phyloP scores from a whole-genome alignment of 2,113 vertebrate genomes.

The Corythoichthys haematopterus region DNA sequence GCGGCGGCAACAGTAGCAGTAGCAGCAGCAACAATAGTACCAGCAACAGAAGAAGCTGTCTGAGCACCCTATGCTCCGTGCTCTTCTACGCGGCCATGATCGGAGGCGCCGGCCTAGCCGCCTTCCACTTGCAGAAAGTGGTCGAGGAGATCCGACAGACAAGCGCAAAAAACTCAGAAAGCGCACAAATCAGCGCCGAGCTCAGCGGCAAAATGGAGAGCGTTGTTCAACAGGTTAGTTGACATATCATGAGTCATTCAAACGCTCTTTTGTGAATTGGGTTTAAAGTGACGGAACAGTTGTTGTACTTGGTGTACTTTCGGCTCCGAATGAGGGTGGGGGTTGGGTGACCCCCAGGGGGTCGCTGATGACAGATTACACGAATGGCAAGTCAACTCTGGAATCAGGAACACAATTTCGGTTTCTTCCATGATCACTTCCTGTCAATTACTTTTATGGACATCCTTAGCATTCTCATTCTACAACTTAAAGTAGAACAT shows the following conservation, averaged over 20 bases:
- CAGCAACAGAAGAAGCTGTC: slow-evolving; percentile 19
- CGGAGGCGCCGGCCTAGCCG: slow-evolving; percentile 57
- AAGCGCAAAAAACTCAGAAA: slow-evolving; percentile 38
- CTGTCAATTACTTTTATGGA: neutral
- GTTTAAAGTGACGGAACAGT: neutral
- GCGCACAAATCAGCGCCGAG: slow-evolving; percentile 38
- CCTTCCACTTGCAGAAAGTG: slow-evolving; percentile 63
- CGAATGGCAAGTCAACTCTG: slow-evolving; percentile 23
- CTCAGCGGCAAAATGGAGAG: slow-evolving; percentile 52
- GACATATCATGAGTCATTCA: slow-evolving; percentile 1
- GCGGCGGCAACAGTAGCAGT: neutral
- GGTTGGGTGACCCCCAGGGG: neutral
- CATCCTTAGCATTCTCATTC: neutral
- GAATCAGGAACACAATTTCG: neutral
- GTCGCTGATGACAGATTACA: neutral
- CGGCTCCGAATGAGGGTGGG: neutral
- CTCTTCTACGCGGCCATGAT: slow-evolving; percentile 58
- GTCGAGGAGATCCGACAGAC: slow-evolving; percentile 60
- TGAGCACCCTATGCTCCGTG: slow-evolving; percentile 30
- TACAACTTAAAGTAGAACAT: too few species aligned
- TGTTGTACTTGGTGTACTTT: slow-evolving; percentile 17
- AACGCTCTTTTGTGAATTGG: neutral
- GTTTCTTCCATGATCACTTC: neutral
- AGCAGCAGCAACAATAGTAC: neutral
- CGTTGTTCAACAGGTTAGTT: slow-evolving; percentile 65